These are phyloP conservation scores for Oedothorax gibbosus DNA, from an alignment of 1,140 invertebrate species.

Conservation along the genomic window DNA sequence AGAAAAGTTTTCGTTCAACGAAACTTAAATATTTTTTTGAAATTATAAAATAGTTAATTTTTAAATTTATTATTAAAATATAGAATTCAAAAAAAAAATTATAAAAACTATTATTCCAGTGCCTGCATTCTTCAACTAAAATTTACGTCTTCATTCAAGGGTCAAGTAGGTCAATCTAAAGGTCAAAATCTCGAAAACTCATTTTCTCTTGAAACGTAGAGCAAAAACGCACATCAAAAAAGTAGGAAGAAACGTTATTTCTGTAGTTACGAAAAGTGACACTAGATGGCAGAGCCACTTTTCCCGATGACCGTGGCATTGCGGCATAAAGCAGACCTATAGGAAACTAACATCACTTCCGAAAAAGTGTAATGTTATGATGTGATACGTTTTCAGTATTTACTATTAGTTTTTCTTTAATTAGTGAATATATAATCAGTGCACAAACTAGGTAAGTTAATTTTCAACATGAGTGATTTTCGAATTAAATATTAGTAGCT, in stretches of 20 bases:
- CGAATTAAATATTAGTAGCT: not conserved
- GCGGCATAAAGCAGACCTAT: constrained; percentile 57
- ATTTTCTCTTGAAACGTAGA: constrained; percentile 5
- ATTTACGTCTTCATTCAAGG: not conserved
- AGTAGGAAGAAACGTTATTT: constrained; percentile 21
- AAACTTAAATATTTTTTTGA: not conserved
- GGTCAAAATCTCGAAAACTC: constrained; percentile 5
- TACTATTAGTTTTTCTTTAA: constrained; percentile 16
- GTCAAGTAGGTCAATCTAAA: constrained; percentile 15
- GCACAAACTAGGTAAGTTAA: constrained; percentile 1
- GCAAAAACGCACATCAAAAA: not conserved
- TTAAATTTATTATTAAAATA: not conserved
- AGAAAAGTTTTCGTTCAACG: not conserved
- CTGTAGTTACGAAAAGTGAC: constrained; percentile 15
- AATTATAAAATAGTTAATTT: not conserved
- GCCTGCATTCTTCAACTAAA: not conserved
- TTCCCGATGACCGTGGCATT: constrained; percentile 53
- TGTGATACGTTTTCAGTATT: constrained; percentile 57
- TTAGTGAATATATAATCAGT: constrained; percentile 7
- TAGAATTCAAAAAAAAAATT: not conserved
- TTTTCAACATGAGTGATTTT: not conserved
- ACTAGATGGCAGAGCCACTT: constrained; percentile 47
- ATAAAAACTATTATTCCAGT: not conserved
- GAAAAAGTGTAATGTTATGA: constrained; percentile 54
- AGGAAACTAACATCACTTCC: constrained; percentile 55